Base-by-base conservation (phyloP, 2,888 invertebrate genomes). In the Drosophila anceps region DNA sequence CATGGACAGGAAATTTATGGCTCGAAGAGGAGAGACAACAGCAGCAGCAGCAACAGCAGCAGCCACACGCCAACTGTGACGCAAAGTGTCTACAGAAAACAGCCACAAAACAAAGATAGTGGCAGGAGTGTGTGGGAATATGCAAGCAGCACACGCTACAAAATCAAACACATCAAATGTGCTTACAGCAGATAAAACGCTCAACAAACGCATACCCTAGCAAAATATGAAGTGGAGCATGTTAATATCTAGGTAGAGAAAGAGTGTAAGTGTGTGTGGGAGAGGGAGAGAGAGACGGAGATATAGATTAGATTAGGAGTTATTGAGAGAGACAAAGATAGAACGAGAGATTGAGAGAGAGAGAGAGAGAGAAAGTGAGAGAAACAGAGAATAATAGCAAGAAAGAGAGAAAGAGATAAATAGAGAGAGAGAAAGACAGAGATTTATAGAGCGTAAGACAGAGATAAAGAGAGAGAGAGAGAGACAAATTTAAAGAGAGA, bases 1-100 rank as follows among this genome's bases (percentile, higher is more conserved):
- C 87, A 87, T 68, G 60, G 67, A 71, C 90, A 87, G 90, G 87
- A 87, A 90, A 84, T 84, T 87, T 78, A 78, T 71, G 73, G 71
- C 41, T 66, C 71, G 71, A 67, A 73, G 74, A 64, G 79, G 73
- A 81, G 70, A 74, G 57, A 81, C 63, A 70, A 68, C 66, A 76
- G 18, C 43, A 41, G 37, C 43, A 58, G 51, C 66, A 55, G n/a
- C 24, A 24, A 4, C 48, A 50, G 18, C 67, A 41, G 33, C 43
- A 58, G 53, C 67, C 76, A 67, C 57, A 76, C 76, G 70, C 46
- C 76, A 70, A 69, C 58, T 64, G 43, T 70, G 80, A 72, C 69
- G 68, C 70, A 65, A 75, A 80, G 69, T 63, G 44, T 51, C 73
- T 35, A 37, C 61, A 71, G 63, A 64, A 65, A 72, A 77, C 33